phyloP scores from a whole-genome alignment of 53 echinoderm and acorn worm species.

The Luidia sarsii region DNA sequence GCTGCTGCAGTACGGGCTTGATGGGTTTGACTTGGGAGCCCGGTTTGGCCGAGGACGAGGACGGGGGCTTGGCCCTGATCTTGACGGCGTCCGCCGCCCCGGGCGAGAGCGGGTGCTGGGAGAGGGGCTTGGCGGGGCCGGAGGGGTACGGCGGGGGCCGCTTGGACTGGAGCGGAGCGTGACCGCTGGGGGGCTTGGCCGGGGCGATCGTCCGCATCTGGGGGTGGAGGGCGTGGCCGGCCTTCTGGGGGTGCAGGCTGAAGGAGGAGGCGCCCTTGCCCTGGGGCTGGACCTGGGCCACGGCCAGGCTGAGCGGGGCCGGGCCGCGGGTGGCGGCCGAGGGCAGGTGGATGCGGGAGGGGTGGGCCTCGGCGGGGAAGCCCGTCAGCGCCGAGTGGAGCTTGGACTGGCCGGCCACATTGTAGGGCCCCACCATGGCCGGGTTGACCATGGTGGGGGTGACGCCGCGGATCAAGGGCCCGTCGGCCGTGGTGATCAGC shows the following conservation, averaged over 20 bases:
- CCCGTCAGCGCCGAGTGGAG: slow-evolving; percentile 45
- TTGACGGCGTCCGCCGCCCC: slow-evolving; percentile 45
- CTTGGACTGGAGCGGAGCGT: slow-evolving; percentile 44
- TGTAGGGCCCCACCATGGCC: slow-evolving; percentile 26
- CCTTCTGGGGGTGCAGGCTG: slow-evolving; percentile 30
- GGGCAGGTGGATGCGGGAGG: slow-evolving; percentile 36
- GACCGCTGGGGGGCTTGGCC: slow-evolving; percentile 49
- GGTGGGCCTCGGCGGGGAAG: slow-evolving; percentile 19
- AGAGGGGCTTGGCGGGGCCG: slow-evolving; percentile 19
- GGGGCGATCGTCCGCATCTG: slow-evolving; percentile 52
- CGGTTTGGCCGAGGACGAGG: background rate
- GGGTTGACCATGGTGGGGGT: slow-evolving; percentile 47
- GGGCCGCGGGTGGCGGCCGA: slow-evolving; percentile 57
- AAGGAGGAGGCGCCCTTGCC: slow-evolving; percentile 38
- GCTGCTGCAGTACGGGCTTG: slow-evolving; percentile 30
- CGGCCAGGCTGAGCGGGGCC: slow-evolving; percentile 52
- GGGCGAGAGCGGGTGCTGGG: slow-evolving; percentile 50
- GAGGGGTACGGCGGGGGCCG: slow-evolving; percentile 27
- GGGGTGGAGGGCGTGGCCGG: slow-evolving; percentile 9
- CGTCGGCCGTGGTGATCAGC: slow-evolving; percentile 42
- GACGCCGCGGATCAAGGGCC: slow-evolving; percentile 43
- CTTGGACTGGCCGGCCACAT: slow-evolving; percentile 33
- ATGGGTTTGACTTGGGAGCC: slow-evolving; percentile 48
- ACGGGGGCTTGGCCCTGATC: slow-evolving; percentile 17
- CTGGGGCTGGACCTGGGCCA: slow-evolving; percentile 48